Evolutionary conservation across 2,113 vertebrate genomes (phyloP), one percentile per base, ranked within the genome.

Genomic region (Toxotes chatareus): DNA sequence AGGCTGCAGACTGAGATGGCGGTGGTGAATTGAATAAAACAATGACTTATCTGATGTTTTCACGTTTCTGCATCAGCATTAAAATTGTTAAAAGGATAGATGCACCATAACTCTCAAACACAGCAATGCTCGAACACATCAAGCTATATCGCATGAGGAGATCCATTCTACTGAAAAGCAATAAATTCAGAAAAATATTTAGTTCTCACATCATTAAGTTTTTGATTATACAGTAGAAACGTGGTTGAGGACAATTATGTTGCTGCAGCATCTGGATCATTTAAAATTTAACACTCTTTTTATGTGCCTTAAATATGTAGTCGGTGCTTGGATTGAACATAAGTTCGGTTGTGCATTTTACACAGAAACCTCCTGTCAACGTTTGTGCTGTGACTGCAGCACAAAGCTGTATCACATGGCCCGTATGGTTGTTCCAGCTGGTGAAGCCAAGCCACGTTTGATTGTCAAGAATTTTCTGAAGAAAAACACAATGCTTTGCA

Each of bases 151-250:
- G 6, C 16, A 13, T 13, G 23, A 62, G 32, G 40, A 42, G 63
- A 38, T 59, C 36, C 57, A 11, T 44, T 34, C 56, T 23, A 44
- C 62, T 60, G 73, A 69, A 60, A 42, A 4, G 55, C 21, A 13
- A 79, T 65, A 36, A 19, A 73, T 76, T 55, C 19, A 53, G 42
- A 79, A 10, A 76, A 73, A 66, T 68, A 63, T 83, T 73, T 51
- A 19, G 64, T 31, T 67, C 55, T 83, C 76, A 8, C 76, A 61
- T 67, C 80, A 80, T 80, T 5, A 53, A 19, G 31, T 84, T 68
- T 79, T 53, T 79, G 47, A 85, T 82, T 68, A 67, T 55, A 69
- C 80, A 63, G 66, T 67, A 7, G 46, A 75, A 75, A 14, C 0
- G 10, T 76, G 47, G 32, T n/a, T 36, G 21, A 55, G 51, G 36